phyloP scores from a whole-genome alignment of 2,113 vertebrate species.

The Gymnogyps californianus region DNA sequence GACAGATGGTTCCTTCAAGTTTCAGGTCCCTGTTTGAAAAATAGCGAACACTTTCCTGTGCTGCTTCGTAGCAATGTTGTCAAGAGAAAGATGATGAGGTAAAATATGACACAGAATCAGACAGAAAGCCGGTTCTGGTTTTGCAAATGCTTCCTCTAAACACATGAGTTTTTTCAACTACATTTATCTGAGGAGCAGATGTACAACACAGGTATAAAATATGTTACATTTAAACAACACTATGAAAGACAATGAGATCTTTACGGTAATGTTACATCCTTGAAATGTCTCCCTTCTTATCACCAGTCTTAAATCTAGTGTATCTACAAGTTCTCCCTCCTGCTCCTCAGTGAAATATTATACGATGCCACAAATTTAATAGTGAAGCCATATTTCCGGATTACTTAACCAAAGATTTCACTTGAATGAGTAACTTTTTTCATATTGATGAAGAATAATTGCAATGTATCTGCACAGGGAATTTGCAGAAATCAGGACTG shows the following conservation, averaged over 20 bases:
- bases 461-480: neutral
- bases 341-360: neutral
- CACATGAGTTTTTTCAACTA: neutral
- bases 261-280: neutral
- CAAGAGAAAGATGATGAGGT: neutral
- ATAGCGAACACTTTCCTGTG: neutral
- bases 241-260: neutral
- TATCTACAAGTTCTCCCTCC: neutral
- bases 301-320: neutral
- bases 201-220: neutral
- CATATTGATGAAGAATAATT: neutral
- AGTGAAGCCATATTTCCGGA: neutral
- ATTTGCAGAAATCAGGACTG: neutral
- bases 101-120: neutral
- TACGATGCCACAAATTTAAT: neutral
- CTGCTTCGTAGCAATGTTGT: accelerated
- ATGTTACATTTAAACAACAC: neutral
- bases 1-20: neutral
- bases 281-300: neutral
- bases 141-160: neutral
- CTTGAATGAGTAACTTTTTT: neutral
- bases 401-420: neutral
- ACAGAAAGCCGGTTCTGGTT: neutral
- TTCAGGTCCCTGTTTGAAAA: neutral
- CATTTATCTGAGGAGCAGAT: neutral